These are phyloP conservation scores for Xiphophorus maculatus DNA, from an alignment of 2,113 vertebrate species.

Conservation along the genomic window DNA sequence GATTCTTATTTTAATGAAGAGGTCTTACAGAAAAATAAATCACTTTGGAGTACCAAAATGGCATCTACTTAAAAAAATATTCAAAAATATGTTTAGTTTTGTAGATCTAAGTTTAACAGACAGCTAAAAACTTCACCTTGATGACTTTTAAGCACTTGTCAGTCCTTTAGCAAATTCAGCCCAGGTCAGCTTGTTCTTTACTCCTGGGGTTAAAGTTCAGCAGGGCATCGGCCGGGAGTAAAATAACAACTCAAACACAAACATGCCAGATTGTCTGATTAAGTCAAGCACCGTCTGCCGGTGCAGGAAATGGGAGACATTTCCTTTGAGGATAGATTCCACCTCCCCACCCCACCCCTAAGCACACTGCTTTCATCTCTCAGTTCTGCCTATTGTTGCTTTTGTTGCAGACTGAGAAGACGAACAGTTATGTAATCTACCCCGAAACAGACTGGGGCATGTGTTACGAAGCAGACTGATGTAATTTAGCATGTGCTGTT, in stretches of 20 bases:
- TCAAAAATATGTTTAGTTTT: too few relatives aligned
- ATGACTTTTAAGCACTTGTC: background rate
- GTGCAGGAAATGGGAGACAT: slow-evolving; percentile 42
- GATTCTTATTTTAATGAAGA: too few relatives aligned
- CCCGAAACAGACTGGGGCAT: slow-evolving; percentile 11
- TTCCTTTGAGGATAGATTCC: slow-evolving; percentile 17
- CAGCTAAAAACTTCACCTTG: background rate
- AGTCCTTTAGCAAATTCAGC: background rate
- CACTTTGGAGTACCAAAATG: too few relatives aligned
- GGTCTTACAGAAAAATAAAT: too few relatives aligned
- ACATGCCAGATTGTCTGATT: slow-evolving; percentile 48
- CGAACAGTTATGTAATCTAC: slow-evolving; percentile 44
- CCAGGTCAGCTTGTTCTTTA: background rate
- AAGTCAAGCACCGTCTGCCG: slow-evolving; percentile 16
- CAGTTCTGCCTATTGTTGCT: slow-evolving; percentile 32
- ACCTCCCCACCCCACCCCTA: background rate
- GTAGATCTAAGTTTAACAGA: background rate
- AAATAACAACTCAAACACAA: slow-evolving; percentile 18
- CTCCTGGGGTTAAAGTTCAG: slow-evolving; percentile 21
- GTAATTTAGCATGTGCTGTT: slow-evolving; percentile 33
- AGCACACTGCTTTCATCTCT: slow-evolving; percentile 38
- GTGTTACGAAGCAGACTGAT: slow-evolving; percentile 18
- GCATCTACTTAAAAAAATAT: too few relatives aligned
- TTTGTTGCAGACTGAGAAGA: slow-evolving; percentile 18
- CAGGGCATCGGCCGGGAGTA: background rate